Base-by-base conservation (phyloP, 2,888 invertebrate species). In the Lycaena phlaeas region DNA sequence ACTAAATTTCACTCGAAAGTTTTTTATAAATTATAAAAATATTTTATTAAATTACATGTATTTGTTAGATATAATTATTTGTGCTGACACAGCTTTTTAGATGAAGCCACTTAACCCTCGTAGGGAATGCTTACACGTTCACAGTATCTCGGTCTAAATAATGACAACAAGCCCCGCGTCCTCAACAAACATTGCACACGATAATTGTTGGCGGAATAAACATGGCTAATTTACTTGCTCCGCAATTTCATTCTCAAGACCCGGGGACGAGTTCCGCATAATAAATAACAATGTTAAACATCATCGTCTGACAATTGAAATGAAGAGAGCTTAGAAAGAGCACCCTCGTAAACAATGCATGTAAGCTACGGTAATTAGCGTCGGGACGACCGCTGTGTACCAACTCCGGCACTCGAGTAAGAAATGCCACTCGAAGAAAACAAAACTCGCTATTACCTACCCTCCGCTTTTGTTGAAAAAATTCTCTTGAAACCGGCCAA, bases 381-480 rank as follows among this genome's bases (percentile, higher is more conserved):
- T 69, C 61, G 68, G 73, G 77, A 75, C 78, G 71, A 76, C 77
- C 77, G 74, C 67, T 66, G 61, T 48, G 58, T 53, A 61, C 66
- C 59, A 64, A 61, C 62, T 62, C 64, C 50, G 53, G 64, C 72
- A 79, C 77, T 79, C 70, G 61, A 79, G 75, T 76, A 64, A 59
- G 68, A 64, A 74, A 74, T 65, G 64, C 72, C 77, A 79, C 82
- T 82, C 68, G 68, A 78, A 68, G 62, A 69, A 75, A 79, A 82
- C 79, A 81, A 81, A 82, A 81, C 78, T 73, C 71, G 73, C 73
- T 72, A 78, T 78, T 81, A 79, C 74, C 81, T 78, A 79, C 82
- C 82, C 81, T 74, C 70, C 50, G 57, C 75, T 72, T 76, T 81
- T 79, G 75, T 77, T 69, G 55, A 63, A 72, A 74, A 74, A 75